These are phyloP conservation scores for Nothocercus nigrocapillus DNA, from an alignment of 2,113 vertebrate species.

Conservation along the genomic window DNA sequence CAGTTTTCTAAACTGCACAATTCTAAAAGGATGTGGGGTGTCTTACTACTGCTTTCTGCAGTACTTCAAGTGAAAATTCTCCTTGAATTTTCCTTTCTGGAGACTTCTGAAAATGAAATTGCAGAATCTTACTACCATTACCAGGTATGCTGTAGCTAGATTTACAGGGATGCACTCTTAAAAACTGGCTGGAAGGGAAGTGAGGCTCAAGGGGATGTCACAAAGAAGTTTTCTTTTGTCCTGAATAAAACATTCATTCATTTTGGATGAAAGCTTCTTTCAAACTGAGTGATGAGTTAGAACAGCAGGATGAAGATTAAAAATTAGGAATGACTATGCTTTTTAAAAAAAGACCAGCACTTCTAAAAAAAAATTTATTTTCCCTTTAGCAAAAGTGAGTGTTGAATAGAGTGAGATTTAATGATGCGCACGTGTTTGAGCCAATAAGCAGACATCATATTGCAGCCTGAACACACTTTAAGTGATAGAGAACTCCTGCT, in stretches of 20 bases:
- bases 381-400: neutral
- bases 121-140: neutral
- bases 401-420: neutral
- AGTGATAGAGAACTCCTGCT: neutral
- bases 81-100: neutral
- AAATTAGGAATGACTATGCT: too few species aligned
- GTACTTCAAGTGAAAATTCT: too few species aligned
- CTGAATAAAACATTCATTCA: neutral
- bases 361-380: neutral
- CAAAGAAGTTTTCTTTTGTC: neutral
- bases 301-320: neutral
- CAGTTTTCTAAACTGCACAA: neutral
- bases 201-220: neutral
- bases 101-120: neutral
- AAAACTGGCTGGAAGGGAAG: neutral
- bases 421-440: neutral
- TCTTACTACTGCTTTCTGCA: neutral
- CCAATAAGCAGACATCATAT: accelerated
- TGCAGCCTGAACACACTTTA: neutral
- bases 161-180: accelerated
- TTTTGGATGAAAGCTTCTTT: neutral
- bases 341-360: neutral
- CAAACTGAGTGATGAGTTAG: neutral
- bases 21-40: neutral
- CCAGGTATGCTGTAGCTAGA: accelerated